Percentiles rank a stretch among this genome's conserved stretches.
Conservation (phyloP, 2,888 invertebrate genomes). For the Entomobrya multifasciata region DNA sequence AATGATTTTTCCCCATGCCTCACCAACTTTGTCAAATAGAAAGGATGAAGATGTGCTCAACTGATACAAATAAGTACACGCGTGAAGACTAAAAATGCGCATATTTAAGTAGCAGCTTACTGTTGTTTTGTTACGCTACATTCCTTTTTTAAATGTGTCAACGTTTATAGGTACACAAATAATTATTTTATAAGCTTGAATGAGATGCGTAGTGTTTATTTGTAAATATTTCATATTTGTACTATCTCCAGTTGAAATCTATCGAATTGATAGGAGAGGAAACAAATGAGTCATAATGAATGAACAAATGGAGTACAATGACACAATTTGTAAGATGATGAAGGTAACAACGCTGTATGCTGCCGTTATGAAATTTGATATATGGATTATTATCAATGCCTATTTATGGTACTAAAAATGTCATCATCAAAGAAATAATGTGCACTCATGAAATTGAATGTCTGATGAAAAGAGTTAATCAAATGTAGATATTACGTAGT, state of each 20-base stretch:
- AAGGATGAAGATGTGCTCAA: slow-evolving; percentile 13
- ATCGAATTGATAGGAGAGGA: not conserved
- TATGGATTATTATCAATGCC: slow-evolving; percentile 25
- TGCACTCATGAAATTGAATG: no score
- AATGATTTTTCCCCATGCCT: no score
- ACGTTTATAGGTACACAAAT: slow-evolving; percentile 11
- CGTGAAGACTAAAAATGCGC: slow-evolving; percentile 25
- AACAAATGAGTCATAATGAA: slow-evolving; percentile 50
- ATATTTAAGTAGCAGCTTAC: slow-evolving; percentile 11
- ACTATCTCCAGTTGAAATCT: slow-evolving; percentile 20
- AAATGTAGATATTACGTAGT: slow-evolving; percentile 8
- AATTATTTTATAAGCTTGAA: not conserved
- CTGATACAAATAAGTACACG: slow-evolving; percentile 48
- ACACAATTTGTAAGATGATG: slow-evolving; percentile 24
- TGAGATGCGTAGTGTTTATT: not conserved
- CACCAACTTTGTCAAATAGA: slow-evolving; percentile 53
- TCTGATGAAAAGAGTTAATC: not conserved
- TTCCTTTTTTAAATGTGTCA: slow-evolving; percentile 19
- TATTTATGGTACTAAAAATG: slow-evolving; percentile 35
- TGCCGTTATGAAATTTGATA: not conserved
- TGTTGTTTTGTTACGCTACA: not conserved
- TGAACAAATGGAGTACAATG: slow-evolving; percentile 8
- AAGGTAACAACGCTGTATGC: not conserved
- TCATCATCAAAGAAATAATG: slow-evolving; percentile 12
- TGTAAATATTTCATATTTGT: not conserved